Conservation (phyloP, 2,797 vertebrate species). For the Coranthus polyacanthus region DNA sequence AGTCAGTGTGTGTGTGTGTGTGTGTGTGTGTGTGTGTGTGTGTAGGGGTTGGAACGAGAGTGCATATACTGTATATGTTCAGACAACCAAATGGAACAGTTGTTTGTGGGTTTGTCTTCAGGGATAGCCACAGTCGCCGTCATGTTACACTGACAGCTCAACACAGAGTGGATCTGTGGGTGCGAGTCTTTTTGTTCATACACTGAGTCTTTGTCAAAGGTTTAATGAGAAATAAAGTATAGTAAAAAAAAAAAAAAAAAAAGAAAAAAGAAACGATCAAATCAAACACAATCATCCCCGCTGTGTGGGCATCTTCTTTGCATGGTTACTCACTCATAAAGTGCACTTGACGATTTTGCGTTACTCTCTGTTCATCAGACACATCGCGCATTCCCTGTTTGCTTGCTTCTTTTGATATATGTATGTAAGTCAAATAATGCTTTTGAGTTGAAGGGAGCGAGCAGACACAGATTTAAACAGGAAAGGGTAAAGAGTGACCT, state of each 20-base stretch:
- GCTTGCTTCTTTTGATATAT: conserved; percentile 7
- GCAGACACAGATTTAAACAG: not conserved
- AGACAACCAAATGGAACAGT: conserved; percentile 20
- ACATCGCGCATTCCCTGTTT: not conserved
- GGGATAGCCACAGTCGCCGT: conserved; percentile 17
- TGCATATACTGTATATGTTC: conserved; percentile 7
- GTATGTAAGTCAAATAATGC: not conserved
- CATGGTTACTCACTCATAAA: too few relatives aligned
- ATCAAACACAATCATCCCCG: conserved; percentile 4
- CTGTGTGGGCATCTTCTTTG: too few relatives aligned
- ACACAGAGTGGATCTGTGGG: too few relatives aligned
- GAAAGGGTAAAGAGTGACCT: not conserved
- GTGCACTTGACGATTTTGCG: too few relatives aligned
- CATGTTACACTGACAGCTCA: conserved; percentile 28
- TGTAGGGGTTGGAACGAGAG: not conserved
- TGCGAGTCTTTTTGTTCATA: not conserved
- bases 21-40: conserved; percentile 15
- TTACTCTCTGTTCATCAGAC: not conserved
- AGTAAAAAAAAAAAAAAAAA: too few relatives aligned
- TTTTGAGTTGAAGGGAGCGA: not conserved
- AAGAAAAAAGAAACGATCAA: too few relatives aligned
- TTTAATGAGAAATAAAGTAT: not conserved
- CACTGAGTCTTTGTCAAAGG: not conserved
- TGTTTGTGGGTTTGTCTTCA: conserved; percentile 30
- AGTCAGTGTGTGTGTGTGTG: not conserved